Evolutionary conservation across 2,888 invertebrate genomes (phyloP).

Genomic region (Seira ritae): DNA sequence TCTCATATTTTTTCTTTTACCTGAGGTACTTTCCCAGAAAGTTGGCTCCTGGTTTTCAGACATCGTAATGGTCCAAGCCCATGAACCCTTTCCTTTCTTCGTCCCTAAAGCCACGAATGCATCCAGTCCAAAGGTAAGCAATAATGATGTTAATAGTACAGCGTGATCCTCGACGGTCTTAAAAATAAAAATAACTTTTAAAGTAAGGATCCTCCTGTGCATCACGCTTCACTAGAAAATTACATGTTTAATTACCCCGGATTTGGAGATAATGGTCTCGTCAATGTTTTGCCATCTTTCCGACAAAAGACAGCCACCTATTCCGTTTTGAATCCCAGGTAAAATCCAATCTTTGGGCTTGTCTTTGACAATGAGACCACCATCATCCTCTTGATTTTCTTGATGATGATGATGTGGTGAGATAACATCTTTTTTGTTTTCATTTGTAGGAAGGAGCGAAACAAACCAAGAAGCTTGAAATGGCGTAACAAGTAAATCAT

Average conservation of each 20-base stretch:
- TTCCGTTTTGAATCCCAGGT: slow-evolving; percentile 48
- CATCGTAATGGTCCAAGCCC: slow-evolving; percentile 64
- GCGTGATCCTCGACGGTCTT: slow-evolving; percentile 66
- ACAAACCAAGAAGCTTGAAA: slow-evolving; percentile 69
- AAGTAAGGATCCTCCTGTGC: neutral
- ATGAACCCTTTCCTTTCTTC: slow-evolving; percentile 44
- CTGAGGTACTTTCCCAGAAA: slow-evolving; percentile 68
- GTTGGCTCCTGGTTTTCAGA: slow-evolving; percentile 54
- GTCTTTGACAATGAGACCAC: neutral
- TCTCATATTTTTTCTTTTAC: slow-evolving; percentile 33
- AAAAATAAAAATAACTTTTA: neutral
- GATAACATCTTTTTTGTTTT: slow-evolving; percentile 6
- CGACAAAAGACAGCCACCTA: slow-evolving; percentile 40
- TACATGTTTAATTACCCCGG: slow-evolving; percentile 47
- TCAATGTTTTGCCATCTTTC: slow-evolving; percentile 60
- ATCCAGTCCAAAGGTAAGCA: slow-evolving; percentile 67
- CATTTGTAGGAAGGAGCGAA: slow-evolving; percentile 49
- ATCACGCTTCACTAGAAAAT: slow-evolving; percentile 1
- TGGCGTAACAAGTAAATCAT: slow-evolving; percentile 61
- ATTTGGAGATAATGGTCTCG: slow-evolving; percentile 42
- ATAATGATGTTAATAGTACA: slow-evolving; percentile 61
- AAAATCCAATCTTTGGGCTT: neutral
- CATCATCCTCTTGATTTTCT: neutral
- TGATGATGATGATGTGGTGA: neutral
- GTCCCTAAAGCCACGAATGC: slow-evolving; percentile 66